These are phyloP conservation scores for Stramonita haemastoma DNA, from an alignment of 2,888 invertebrate genomes.

Conservation along the genomic window DNA sequence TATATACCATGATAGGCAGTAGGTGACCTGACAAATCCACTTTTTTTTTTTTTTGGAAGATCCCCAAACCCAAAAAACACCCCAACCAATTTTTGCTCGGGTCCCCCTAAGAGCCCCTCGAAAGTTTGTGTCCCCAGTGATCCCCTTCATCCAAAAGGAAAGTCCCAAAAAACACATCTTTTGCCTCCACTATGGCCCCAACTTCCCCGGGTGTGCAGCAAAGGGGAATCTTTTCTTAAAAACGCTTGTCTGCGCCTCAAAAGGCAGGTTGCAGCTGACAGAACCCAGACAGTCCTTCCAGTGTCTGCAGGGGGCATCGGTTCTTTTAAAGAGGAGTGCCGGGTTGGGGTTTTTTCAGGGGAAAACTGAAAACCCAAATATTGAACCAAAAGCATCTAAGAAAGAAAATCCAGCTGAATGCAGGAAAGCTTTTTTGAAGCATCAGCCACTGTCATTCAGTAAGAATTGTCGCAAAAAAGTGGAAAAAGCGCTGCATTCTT, in stretches of 20 bases:
- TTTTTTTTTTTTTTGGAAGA: background rate
- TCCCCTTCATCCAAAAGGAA: background rate
- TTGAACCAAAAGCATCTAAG: background rate
- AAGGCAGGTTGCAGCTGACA: background rate
- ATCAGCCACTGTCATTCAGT: background rate
- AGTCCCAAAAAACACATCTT: background rate
- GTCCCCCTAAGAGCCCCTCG: background rate
- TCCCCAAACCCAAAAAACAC: slow-evolving; percentile 1
- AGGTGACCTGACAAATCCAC: background rate
- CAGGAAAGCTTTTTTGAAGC: background rate
- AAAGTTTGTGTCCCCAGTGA: background rate
- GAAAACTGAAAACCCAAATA: background rate
- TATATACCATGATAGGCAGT: background rate
- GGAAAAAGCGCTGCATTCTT: background rate
- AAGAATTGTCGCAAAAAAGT: slow-evolving; percentile 14
- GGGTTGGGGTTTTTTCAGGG: background rate
- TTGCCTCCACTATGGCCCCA: background rate
- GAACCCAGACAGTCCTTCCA: background rate
- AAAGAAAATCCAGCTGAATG: background rate
- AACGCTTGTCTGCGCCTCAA: slow-evolving; percentile 4
- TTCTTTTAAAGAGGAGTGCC: background rate
- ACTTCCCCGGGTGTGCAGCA: background rate
- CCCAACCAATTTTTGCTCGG: slow-evolving; percentile 12
- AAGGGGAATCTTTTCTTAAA: background rate
- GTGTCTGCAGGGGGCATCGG: background rate